Evolutionary conservation across 2,797 vertebrate species (phyloP).

Genomic region (Eospalax fontanierii): DNA sequence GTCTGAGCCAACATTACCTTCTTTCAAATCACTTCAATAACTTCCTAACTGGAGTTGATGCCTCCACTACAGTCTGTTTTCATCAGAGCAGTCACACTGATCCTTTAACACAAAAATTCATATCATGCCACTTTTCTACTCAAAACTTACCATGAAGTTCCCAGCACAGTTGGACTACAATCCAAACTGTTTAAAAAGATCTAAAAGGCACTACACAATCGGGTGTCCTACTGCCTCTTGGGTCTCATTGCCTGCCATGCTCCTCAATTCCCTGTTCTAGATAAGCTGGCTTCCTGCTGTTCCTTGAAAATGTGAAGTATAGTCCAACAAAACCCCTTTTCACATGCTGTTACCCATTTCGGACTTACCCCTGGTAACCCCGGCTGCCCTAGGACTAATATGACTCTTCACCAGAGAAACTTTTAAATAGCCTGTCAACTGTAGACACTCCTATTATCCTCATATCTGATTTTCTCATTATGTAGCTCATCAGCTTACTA

Average conservation of each 20-base stretch:
- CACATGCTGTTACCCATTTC: background rate
- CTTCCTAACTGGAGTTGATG: background rate
- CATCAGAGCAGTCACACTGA: background rate
- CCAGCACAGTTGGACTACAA: background rate
- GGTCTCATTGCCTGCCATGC: background rate
- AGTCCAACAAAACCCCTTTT: background rate
- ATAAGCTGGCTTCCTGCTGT: background rate
- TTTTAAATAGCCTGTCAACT: constrained; percentile 20
- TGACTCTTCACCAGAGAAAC: constrained; percentile 1
- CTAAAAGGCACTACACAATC: background rate
- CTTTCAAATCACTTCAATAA: background rate
- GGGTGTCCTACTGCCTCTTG: background rate
- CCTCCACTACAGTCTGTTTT: background rate
- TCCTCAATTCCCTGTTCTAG: background rate
- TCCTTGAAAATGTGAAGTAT: background rate
- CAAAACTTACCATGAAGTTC: constrained; percentile 22
- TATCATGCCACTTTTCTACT: background rate
- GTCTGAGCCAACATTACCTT: background rate
- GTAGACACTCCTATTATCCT: background rate
- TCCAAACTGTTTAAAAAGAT: background rate
- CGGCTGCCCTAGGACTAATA: constrained; percentile 5
- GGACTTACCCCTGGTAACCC: background rate
- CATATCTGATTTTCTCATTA: background rate
- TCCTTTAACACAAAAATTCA: constrained; percentile 12
- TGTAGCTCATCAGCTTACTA: constrained; percentile 32